Percentiles rank a stretch among this genome's conserved stretches.
Conservation (phyloP, 2,888 invertebrate genomes). For the Andrena bicolor region DNA sequence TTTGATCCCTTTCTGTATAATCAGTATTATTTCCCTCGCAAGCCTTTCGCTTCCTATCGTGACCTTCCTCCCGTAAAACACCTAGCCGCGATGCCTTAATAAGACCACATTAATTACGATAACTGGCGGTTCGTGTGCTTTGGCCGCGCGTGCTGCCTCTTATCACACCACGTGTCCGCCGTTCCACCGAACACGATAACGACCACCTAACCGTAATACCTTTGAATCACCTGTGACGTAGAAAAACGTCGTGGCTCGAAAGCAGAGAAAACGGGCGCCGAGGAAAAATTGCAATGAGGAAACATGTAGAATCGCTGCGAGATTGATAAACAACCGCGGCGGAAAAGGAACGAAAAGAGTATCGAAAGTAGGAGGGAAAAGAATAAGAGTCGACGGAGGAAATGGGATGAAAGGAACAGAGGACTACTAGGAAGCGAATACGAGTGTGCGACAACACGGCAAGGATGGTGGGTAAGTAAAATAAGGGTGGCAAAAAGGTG, state of each 20-base stretch:
- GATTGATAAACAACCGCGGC: neutral
- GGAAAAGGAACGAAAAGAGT: neutral
- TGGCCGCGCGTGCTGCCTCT: conserved; percentile 1
- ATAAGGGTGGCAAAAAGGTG: neutral
- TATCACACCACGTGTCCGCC: conserved; percentile 11
- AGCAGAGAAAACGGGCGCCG: neutral
- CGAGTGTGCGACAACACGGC: neutral
- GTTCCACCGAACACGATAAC: conserved; percentile 5
- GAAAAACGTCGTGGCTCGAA: neutral
- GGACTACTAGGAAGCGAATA: neutral
- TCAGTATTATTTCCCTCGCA: neutral
- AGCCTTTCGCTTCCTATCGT: neutral
- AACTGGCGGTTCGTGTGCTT: conserved; percentile 5
- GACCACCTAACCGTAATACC: neutral
- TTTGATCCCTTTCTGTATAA: conserved; percentile 7
- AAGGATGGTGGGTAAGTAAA: neutral
- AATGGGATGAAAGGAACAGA: neutral
- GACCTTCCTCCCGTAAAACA: neutral
- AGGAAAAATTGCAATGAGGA: neutral
- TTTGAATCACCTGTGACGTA: neutral
- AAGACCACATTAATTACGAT: conserved; percentile 18
- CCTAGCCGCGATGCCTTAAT: neutral
- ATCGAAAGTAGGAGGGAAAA: neutral
- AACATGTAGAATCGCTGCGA: neutral
- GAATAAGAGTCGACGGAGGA: neutral